phyloP scores from a whole-genome alignment of 2,797 vertebrate genomes.

The Psittacula derbiana region DNA sequence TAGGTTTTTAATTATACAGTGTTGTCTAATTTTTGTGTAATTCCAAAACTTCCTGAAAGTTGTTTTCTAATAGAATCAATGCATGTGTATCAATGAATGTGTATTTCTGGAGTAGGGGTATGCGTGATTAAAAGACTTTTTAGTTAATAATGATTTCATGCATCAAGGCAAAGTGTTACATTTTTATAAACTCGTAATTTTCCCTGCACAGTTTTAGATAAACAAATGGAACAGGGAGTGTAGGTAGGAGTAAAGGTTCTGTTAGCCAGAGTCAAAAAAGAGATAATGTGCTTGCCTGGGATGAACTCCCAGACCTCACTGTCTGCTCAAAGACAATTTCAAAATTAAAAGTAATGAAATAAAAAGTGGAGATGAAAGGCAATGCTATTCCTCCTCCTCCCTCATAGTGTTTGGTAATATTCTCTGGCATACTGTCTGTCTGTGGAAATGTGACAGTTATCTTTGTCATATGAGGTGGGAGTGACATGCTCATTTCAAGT shows the following conservation, averaged over 20 bases:
- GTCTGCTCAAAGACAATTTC: constrained; percentile 2
- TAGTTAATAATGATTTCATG: neutral
- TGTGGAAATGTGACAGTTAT: neutral
- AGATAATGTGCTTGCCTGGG: neutral
- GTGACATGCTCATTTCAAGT: neutral
- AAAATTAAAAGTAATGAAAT: constrained; percentile 39
- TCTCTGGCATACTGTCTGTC: neutral
- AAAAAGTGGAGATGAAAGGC: neutral
- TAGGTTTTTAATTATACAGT: neutral
- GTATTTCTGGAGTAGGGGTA: neutral
- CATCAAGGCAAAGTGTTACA: neutral
- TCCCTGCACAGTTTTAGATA: neutral
- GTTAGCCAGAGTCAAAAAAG: neutral
- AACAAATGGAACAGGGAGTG: neutral
- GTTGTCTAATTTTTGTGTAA: neutral
- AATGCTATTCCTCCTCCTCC: neutral
- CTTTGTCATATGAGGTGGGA: neutral
- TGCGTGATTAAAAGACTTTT: neutral
- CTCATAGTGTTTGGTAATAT: neutral
- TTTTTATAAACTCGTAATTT: neutral
- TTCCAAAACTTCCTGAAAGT: neutral
- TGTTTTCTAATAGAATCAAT: neutral
- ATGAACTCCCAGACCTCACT: neutral
- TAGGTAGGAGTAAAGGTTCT: neutral
- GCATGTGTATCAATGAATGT: neutral